phyloP scores from a whole-genome alignment of 2,888 invertebrate genomes.

The Scaptomyza polygonia region DNA sequence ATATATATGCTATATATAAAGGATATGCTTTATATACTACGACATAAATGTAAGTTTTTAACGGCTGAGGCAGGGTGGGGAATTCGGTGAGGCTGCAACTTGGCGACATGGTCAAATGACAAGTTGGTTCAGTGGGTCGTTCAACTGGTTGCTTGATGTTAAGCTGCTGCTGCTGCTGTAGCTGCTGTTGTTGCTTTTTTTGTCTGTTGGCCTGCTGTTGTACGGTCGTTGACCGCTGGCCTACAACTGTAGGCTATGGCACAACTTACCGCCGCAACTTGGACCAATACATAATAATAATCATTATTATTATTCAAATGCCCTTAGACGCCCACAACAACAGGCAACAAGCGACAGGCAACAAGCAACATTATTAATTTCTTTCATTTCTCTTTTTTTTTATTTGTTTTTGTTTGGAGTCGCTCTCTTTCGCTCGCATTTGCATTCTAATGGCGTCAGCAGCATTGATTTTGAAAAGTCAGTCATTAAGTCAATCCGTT shows the following conservation, averaged over 20 bases:
- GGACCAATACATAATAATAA: slow-evolving; percentile 15
- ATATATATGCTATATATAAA: slow-evolving; percentile 1
- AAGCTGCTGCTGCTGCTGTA: slow-evolving; percentile 29
- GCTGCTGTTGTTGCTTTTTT: slow-evolving; percentile 24
- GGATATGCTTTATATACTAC: slow-evolving; percentile 19
- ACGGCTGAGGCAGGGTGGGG: slow-evolving; percentile 19
- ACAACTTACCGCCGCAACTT: slow-evolving; percentile 45
- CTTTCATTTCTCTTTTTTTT: background rate
- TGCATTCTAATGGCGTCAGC: slow-evolving; percentile 58
- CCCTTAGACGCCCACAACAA: slow-evolving; percentile 32
- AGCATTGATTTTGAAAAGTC: slow-evolving; percentile 78
- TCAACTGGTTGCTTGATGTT: slow-evolving; percentile 63
- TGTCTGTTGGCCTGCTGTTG: slow-evolving; percentile 28
- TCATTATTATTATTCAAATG: slow-evolving; percentile 18
- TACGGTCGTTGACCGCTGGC: slow-evolving; percentile 75
- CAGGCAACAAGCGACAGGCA: slow-evolving; percentile 7
- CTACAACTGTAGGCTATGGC: slow-evolving; percentile 72
- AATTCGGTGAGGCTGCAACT: slow-evolving; percentile 37
- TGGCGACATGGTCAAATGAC: slow-evolving; percentile 70
- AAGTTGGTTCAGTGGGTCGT: slow-evolving; percentile 78
- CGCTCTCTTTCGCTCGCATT: slow-evolving; percentile 25
- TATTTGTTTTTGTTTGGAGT: background rate
- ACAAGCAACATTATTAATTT: slow-evolving; percentile 1
- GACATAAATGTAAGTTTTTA: background rate
- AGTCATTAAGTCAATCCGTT: slow-evolving; percentile 82